A percentile compares a stretch with the other conserved stretches of the same genome.
Evolutionary conservation across 2,797 vertebrate genomes (phyloP).

Genomic region (Darevskia nairensis): DNA sequence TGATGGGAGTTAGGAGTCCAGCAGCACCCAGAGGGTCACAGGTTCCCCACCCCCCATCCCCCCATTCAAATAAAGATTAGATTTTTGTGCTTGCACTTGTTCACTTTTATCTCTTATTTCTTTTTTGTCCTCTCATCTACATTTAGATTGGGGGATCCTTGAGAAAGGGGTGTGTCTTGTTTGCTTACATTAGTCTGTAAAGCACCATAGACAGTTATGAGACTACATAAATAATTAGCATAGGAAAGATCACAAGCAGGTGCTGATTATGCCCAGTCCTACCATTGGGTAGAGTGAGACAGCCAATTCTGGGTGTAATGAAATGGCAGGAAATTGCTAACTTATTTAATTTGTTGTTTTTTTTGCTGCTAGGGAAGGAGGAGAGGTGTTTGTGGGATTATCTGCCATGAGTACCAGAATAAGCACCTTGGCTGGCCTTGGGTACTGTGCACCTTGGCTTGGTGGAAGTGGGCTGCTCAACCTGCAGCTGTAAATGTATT

Average conservation of each 20-base stretch:
- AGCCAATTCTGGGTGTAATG: neutral
- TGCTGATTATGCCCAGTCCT: neutral
- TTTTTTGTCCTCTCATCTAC: neutral
- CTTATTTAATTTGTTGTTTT: neutral
- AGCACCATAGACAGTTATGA: neutral
- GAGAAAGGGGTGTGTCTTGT: neutral
- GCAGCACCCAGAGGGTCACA: neutral
- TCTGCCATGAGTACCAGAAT: neutral
- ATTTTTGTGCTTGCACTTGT: neutral
- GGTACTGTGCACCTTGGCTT: neutral
- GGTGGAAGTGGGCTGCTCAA: neutral
- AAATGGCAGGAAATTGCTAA: neutral
- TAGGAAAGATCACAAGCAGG: neutral
- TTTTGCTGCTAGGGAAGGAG: neutral
- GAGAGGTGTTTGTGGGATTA: neutral
- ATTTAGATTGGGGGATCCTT: neutral
- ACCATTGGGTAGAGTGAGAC: neutral
- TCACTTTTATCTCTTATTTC: neutral
- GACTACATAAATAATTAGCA: neutral
- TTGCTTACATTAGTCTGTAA: neutral
- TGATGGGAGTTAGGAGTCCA: neutral
- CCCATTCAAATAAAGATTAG: neutral
- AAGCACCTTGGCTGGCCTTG: neutral
- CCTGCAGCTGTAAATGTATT: neutral
- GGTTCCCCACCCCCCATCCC: too few species aligned